These are phyloP conservation scores for Semnornis frantzii DNA, from an alignment of 2,113 vertebrate genomes.

Conservation along the genomic window DNA sequence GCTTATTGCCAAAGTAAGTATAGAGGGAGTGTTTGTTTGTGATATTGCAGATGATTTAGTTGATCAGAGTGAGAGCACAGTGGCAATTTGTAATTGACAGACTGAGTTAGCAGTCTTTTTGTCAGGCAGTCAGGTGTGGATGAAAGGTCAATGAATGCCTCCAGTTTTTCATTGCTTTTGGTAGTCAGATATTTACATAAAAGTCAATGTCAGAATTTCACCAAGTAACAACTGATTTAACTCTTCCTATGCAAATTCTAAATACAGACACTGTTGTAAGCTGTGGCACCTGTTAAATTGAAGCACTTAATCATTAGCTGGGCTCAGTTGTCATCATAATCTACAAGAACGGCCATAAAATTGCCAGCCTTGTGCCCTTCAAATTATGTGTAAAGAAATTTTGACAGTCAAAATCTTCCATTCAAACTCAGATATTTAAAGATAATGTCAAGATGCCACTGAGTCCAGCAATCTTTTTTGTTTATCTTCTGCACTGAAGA, in stretches of 20 bases:
- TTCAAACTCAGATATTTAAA: background rate
- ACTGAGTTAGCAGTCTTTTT: background rate
- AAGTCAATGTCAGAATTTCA: background rate
- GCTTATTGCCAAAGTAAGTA: conserved; percentile 10
- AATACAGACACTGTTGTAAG: background rate
- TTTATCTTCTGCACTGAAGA: conserved; percentile 12
- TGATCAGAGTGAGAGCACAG: conserved; percentile 20
- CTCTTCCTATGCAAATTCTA: background rate
- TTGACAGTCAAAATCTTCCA: conserved; percentile 20
- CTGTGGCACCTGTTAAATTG: background rate
- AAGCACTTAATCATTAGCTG: background rate
- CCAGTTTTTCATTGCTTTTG: background rate
- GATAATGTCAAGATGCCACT: background rate
- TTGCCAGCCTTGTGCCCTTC: background rate
- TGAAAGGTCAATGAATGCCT: conserved; percentile 21
- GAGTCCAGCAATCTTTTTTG: background rate
- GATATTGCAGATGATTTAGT: conserved; percentile 37
- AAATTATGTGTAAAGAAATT: background rate
- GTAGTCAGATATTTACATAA: background rate
- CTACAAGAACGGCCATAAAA: background rate
- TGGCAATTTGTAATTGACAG: conserved; percentile 35
- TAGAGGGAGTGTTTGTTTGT: conserved; percentile 18
- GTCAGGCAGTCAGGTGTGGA: background rate
- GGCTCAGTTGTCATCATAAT: background rate
- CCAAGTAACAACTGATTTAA: background rate